Evolutionary conservation across 2,113 vertebrate species (phyloP).

Genomic region (Xenopus borealis): DNA sequence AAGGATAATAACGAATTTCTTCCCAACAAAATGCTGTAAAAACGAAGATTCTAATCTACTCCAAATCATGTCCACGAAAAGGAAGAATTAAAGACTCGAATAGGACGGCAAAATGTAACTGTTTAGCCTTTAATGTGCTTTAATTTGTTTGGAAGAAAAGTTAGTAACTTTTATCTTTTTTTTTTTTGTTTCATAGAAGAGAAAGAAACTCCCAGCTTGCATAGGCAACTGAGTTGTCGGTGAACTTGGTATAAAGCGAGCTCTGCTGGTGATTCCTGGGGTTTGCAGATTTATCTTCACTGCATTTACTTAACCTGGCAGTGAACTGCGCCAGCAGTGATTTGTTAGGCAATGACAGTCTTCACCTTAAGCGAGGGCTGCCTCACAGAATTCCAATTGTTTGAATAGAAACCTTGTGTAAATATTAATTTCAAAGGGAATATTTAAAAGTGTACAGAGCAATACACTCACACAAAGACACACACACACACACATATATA

Average conservation of each 20-base stretch:
- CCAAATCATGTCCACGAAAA: no score
- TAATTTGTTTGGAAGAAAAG: conserved; percentile 22
- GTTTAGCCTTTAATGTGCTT: background rate
- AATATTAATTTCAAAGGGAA: conserved; percentile 79
- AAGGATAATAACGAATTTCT: no score
- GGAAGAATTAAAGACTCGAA: no score
- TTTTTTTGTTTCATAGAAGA: background rate
- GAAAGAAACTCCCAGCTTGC: conserved; percentile 49
- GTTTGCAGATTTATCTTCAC: conserved; percentile 98
- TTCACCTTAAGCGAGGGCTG: conserved; percentile 79
- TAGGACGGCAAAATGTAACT: no score
- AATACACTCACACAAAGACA: background rate
- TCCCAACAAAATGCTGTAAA: no score
- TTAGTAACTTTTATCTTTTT: background rate
- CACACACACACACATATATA: background rate
- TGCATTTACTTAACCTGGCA: conserved; percentile 95
- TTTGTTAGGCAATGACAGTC: conserved; percentile 80
- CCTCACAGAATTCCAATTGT: conserved; percentile 78
- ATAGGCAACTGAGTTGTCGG: conserved; percentile 80
- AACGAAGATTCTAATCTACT: no score
- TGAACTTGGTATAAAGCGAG: conserved; percentile 99
- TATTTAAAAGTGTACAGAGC: conserved; percentile 24
- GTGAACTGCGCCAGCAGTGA: conserved; percentile 85
- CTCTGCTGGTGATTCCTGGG: conserved; percentile 97
- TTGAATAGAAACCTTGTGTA: conserved; percentile 80